These are phyloP conservation scores for Stenopsyche tienmushanensis DNA, from an alignment of 1,140 invertebrate species.

Conservation along the genomic window DNA sequence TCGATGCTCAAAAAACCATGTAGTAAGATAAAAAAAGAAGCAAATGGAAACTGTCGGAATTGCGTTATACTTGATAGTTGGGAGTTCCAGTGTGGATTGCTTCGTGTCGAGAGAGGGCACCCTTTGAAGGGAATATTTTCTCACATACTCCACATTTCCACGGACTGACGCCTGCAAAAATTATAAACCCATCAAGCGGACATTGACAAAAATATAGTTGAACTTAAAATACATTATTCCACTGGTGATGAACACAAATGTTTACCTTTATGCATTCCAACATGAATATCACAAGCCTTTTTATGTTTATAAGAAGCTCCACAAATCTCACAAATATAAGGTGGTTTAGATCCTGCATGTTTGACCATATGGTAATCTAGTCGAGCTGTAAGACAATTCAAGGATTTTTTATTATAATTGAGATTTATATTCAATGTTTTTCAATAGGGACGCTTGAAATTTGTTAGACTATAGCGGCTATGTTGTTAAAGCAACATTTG, in stretches of 20 bases:
- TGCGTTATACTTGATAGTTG: slow-evolving; percentile 60
- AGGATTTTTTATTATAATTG: too few relatives aligned
- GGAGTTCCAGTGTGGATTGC: slow-evolving; percentile 68
- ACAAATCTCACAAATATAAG: slow-evolving; percentile 60
- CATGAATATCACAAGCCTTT: slow-evolving; percentile 63
- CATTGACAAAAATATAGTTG: neutral
- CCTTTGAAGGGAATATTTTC: slow-evolving; percentile 74
- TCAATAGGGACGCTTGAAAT: too few relatives aligned
- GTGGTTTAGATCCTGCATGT: slow-evolving; percentile 51
- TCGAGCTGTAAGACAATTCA: slow-evolving; percentile 49
- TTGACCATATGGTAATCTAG: slow-evolving; percentile 51
- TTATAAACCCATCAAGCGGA: neutral
- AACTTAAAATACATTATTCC: neutral
- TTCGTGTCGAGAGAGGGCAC: slow-evolving; percentile 64
- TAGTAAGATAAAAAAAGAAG: slow-evolving; percentile 12
- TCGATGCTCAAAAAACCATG: too few relatives aligned
- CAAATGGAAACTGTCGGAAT: neutral
- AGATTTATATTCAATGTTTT: too few relatives aligned
- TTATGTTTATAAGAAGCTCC: slow-evolving; percentile 67
- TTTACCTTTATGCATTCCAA: slow-evolving; percentile 65
- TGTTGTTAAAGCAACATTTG: too few relatives aligned
- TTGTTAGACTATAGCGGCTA: too few relatives aligned
- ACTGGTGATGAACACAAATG: slow-evolving; percentile 3
- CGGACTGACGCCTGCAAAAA: slow-evolving; percentile 60
- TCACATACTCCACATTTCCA: slow-evolving; percentile 74